Conservation (phyloP, 1,140 invertebrate genomes). For the Rhynchophorus ferrugineus region DNA sequence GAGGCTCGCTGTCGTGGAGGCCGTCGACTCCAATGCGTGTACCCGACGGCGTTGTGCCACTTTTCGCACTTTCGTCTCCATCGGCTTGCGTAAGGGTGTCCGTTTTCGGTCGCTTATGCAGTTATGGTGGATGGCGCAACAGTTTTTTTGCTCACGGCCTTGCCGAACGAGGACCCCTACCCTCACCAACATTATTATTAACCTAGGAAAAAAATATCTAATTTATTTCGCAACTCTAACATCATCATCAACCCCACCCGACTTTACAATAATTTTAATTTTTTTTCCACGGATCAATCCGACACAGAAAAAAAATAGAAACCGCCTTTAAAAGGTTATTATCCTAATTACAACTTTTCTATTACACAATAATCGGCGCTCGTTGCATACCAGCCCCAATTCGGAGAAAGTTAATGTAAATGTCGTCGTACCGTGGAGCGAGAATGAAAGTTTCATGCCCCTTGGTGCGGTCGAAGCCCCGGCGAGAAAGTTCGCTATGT, state of each 20-base stretch:
- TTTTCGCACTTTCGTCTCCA: slow-evolving; percentile 24
- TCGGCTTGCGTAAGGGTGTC: no score
- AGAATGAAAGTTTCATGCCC: slow-evolving; percentile 17
- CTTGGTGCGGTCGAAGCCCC: slow-evolving; percentile 3
- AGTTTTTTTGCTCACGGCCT: neutral
- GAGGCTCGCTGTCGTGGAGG: slow-evolving; percentile 40
- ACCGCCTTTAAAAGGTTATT: no score
- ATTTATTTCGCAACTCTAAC: no score
- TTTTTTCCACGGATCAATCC: no score
- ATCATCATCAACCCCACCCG: no score
- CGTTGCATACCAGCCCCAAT: slow-evolving; percentile 8
- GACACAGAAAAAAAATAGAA: no score
- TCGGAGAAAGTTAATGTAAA: slow-evolving; percentile 11
- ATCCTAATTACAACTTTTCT: neutral
- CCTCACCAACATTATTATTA: no score
- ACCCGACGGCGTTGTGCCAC: slow-evolving; percentile 27
- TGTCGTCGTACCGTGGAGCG: slow-evolving; percentile 7
- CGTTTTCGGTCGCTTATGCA: neutral
- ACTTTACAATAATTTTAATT: no score
- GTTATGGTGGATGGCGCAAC: neutral
- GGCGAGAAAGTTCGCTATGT: slow-evolving; percentile 18
- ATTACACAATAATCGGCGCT: neutral
- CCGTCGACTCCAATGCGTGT: slow-evolving; percentile 22
- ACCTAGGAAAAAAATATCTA: no score
- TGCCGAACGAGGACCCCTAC: neutral